A percentile compares a stretch with the other conserved stretches of the same genome.
phyloP scores from a whole-genome alignment of 64 coral and sea anemone genomes.

The Acropora yongei region DNA sequence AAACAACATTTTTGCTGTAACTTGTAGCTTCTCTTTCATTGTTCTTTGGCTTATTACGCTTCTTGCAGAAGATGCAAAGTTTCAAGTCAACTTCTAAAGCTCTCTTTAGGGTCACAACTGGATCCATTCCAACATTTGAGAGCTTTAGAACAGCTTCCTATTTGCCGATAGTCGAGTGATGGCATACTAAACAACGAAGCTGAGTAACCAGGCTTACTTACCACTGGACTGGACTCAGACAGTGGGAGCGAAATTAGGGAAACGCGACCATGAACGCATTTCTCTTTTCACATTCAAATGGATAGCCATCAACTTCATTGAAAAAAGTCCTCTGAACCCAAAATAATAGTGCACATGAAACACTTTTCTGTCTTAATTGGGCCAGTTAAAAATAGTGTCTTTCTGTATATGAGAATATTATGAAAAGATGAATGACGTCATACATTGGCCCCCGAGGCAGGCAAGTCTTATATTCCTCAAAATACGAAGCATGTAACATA shows the following conservation, averaged over 20 bases:
- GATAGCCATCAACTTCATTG: neutral
- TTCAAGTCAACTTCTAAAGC: constrained; percentile 43
- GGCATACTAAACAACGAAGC: constrained; percentile 2
- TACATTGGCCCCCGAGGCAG: neutral
- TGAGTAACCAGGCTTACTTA: constrained; percentile 3
- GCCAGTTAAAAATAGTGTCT: neutral
- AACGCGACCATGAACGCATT: neutral
- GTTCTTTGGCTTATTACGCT: constrained; percentile 52
- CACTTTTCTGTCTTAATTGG: neutral
- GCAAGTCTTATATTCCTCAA: neutral
- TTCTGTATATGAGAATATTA: constrained; percentile 1
- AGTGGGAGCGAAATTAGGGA: constrained; percentile 21
- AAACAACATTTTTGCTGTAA: constrained; percentile 63
- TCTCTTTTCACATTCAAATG: constrained; percentile 1
- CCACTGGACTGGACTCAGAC: neutral
- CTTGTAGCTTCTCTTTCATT: constrained; percentile 20
- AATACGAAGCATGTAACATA: neutral
- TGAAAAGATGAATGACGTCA: neutral
- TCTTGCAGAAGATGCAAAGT: constrained; percentile 46
- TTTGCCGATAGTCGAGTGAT: constrained; percentile 9
- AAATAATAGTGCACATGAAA: constrained; percentile 7
- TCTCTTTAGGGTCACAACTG: constrained; percentile 41
- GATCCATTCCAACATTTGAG: neutral
- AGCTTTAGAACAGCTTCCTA: constrained; percentile 5
- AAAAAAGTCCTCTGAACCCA: neutral